These are phyloP conservation scores for Bellardia bayeri DNA, from an alignment of 2,888 invertebrate genomes.

Conservation along the genomic window DNA sequence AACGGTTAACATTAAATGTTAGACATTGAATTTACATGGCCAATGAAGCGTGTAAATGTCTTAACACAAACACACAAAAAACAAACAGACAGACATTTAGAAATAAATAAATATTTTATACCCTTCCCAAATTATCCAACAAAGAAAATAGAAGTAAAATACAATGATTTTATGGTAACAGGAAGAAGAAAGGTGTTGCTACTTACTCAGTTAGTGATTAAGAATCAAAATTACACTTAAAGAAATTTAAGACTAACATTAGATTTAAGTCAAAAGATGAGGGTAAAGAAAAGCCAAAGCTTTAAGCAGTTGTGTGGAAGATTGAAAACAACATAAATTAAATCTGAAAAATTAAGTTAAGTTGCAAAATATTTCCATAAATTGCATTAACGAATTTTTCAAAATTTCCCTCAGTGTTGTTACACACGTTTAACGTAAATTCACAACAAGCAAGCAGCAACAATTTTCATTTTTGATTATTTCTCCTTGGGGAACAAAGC, in stretches of 20 bases:
- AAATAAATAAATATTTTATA: slow-evolving; percentile 33
- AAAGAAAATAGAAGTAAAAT: slow-evolving; percentile 11
- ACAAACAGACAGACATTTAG: background rate
- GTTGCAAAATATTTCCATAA: too few species aligned
- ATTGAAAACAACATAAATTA: too few species aligned
- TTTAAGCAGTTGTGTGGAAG: too few species aligned
- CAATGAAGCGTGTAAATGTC: slow-evolving; percentile 70
- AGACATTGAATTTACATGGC: slow-evolving; percentile 63
- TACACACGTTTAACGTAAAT: background rate
- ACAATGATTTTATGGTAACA: slow-evolving; percentile 46
- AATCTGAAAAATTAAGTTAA: too few species aligned
- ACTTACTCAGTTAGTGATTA: background rate
- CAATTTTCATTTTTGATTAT: slow-evolving; percentile 11
- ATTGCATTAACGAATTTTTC: too few species aligned
- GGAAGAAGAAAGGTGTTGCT: slow-evolving; percentile 32
- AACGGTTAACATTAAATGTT: slow-evolving; percentile 30
- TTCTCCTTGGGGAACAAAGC: background rate
- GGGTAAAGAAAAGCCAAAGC: too few species aligned
- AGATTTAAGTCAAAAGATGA: too few species aligned
- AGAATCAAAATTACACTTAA: slow-evolving; percentile 11
- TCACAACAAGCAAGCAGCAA: background rate
- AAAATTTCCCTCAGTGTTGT: background rate
- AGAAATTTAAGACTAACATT: background rate
- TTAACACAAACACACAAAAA: slow-evolving; percentile 39
- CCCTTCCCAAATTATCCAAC: slow-evolving; percentile 26